Base-by-base conservation (phyloP, 2,797 vertebrate species). In the Chiroxiphia lanceolata region DNA sequence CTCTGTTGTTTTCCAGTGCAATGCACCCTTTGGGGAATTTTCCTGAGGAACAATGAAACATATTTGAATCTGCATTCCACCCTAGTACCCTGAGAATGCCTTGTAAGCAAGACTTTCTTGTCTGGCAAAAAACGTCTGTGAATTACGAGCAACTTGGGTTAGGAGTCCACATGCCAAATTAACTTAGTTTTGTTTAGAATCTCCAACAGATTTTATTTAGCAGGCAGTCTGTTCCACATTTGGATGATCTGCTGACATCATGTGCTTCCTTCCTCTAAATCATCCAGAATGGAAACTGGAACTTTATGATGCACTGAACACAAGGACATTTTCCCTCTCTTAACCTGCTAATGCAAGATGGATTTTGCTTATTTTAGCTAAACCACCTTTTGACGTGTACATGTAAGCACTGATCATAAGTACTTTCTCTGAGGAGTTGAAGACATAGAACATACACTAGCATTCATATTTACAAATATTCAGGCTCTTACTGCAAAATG, bases 81-180 rank as follows among this genome's bases (percentile, higher is more conserved):
- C 36, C 81, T 87, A 63, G 45, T 88, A 44, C n/a, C 64, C 65
- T 72, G 63, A 0, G 0, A 92, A 47, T 87, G 79, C 72, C 60
- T 86, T 88, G 63, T 84, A 96, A 96, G 88, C 82, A 91, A 89
- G 90, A 87, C 42, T 94, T 22, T 33, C 63, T 92, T 67, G 65
- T 91, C 56, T 94, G 83, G 69, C 71, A 83, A 82, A 81, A 67
- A 89, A 27, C 7, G 0, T 67, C 87, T 75, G 76, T 72, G 72
- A 93, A 91, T 94, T 83, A 85, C 33, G 54, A 93, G 69, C 64
- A 95, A 89, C 51, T 84, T 85, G 69, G 95, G 83, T 92, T 94
- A 87, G 80, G 92, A 92, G 85, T 96, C 89, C 82, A 92, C 64
- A 27, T 89, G 93, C 92, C 90, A 94, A 94, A 93, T 93, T 92